Evolutionary conservation across 1,140 invertebrate genomes (phyloP), one percentile per base, ranked within the genome.

Genomic region (Drosophila tristis): DNA sequence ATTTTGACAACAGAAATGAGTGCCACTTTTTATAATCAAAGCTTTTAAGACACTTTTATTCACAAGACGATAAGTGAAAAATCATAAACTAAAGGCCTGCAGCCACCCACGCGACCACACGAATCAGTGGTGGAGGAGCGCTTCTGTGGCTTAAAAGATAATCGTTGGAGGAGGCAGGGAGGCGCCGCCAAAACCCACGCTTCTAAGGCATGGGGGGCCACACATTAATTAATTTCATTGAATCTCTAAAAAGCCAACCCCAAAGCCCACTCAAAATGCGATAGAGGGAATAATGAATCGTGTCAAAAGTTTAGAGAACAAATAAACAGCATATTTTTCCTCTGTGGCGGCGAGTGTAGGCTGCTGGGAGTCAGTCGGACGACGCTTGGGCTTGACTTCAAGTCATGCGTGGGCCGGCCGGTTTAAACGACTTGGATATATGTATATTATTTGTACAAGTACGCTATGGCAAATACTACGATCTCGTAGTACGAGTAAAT

Each of bases 191-290:
- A 29, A 39, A 11, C 67, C 67, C 67, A 71, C 67, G 67, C 66
- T 35, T 56, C 15, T 29, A 35, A 44, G 51, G n/a, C 25, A 55
- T 31, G 29, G 29, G 29, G 29, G 29, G 31, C 49, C 31, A 70
- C 42, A 70, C 44, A 70, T 70, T 82, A 82, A 84, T 85, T 84
- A 79, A 79, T 85, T 85, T 85, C 62, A 84, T 85, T 84, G 80
- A 78, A 75, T 84, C 61, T 60, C 11, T 11, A 39, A 39, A 71
- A 61, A 62, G 62, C 51, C 44, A 53, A 26, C 51, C 42, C 35
- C 51, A 59, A 29, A n/a, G 25, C 16, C 31, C 31, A 31, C 49
- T 58, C 39, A 13, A 51, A 67, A 56, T 8, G 25, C 50, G 50
- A 51, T 56, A 44, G 61, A 50, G 55, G 63, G 49, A 25, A 56